Percentiles rank a stretch among this genome's conserved stretches.
These are phyloP conservation scores for Caerostris darwini DNA, from an alignment of 1,140 invertebrate genomes.

Conservation along the genomic window DNA sequence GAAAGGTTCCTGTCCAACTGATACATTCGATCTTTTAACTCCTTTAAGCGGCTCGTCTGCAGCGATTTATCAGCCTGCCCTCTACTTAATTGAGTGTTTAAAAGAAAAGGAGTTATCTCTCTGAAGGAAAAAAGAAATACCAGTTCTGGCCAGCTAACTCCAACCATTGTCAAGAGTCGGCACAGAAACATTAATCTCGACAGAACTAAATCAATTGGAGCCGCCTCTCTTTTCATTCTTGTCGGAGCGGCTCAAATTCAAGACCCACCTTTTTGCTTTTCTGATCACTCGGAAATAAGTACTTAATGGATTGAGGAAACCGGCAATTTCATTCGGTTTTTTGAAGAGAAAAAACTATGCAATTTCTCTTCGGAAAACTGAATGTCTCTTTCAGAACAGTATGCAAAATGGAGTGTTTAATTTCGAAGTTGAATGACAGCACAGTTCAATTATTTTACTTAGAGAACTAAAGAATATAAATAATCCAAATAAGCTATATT, in stretches of 20 bases:
- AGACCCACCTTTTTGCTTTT: background rate
- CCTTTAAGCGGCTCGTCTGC: background rate
- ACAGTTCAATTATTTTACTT: too few species aligned
- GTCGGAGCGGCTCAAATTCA: constrained; percentile 4
- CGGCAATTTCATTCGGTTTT: background rate
- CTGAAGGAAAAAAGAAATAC: constrained; percentile 37
- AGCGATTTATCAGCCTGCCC: constrained; percentile 39
- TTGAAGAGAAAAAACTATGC: background rate
- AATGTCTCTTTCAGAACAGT: background rate
- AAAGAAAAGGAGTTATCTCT: constrained; percentile 26
- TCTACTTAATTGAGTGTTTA: constrained; percentile 61
- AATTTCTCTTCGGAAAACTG: background rate
- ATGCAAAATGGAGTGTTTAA: background rate
- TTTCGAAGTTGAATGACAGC: too few species aligned
- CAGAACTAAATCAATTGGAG: constrained; percentile 65
- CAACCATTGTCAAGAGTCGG: constrained; percentile 52
- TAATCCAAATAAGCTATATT: too few species aligned
- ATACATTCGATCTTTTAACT: background rate
- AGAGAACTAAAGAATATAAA: too few species aligned
- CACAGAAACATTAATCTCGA: constrained; percentile 57
- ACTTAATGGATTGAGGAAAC: constrained; percentile 6
- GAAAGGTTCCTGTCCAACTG: too few species aligned
- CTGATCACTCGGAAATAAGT: background rate
- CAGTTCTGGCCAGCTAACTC: constrained; percentile 70
- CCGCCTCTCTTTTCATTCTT: constrained; percentile 40